Evolutionary conservation across 2,888 invertebrate genomes (phyloP).

Genomic region (Zhuqinia jingwanae): DNA sequence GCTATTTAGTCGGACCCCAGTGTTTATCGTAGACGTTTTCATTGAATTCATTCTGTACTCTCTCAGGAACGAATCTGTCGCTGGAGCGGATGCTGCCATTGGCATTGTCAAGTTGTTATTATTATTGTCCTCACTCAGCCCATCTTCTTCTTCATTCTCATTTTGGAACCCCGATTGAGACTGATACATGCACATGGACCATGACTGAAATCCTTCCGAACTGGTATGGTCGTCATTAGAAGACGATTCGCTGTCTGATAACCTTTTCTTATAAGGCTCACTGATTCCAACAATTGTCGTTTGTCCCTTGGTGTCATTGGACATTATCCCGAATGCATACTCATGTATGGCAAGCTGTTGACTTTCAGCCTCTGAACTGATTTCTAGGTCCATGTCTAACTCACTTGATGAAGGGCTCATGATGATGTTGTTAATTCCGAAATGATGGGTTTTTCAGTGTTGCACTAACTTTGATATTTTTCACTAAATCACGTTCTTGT

Average conservation of each 20-base stretch:
- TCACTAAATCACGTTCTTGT: no score
- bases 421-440: no score
- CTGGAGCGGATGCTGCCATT: background rate
- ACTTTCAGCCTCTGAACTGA: background rate
- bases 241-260: background rate
- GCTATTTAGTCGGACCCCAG: background rate
- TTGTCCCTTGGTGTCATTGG: constrained; percentile 44
- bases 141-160: constrained; percentile 34
- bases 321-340: constrained; percentile 66
- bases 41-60: background rate
- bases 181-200: constrained; percentile 64
- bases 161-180: background rate
- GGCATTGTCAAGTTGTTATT: constrained; percentile 37
- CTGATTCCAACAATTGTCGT: constrained; percentile 50
- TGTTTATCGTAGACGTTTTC: background rate
- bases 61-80: background rate
- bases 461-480: no score
- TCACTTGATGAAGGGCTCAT: constrained; percentile 31
- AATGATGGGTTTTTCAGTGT: no score
- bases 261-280: constrained; percentile 1
- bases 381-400: background rate
- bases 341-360: constrained; percentile 32
- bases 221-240: constrained; percentile 4
- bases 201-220: constrained; percentile 52
- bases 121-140: constrained; percentile 7